Percentiles rank a stretch among this genome's conserved stretches.
These are phyloP conservation scores for Narcine bancroftii DNA, from an alignment of 2,113 vertebrate species.

Conservation along the genomic window DNA sequence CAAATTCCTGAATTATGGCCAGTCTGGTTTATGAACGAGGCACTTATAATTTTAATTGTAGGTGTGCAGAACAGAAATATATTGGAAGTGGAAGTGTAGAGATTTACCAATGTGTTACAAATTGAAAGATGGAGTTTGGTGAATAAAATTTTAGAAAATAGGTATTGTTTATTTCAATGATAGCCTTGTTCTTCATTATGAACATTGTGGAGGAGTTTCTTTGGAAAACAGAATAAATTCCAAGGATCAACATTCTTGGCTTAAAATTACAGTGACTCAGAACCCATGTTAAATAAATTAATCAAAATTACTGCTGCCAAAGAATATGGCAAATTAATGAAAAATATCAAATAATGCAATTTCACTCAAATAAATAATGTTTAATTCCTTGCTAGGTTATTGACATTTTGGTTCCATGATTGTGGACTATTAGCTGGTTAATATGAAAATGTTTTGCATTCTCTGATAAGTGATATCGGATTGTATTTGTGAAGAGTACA, in stretches of 20 bases:
- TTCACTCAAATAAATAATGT: neutral
- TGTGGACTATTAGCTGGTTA: neutral
- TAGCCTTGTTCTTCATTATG: too few relatives aligned
- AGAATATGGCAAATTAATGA: neutral
- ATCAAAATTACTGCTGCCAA: slow-evolving; percentile 6
- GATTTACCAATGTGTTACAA: neutral
- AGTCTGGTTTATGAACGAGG: neutral
- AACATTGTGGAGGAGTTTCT: neutral
- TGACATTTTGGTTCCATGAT: neutral
- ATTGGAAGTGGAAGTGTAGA: neutral
- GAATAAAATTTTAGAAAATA: neutral
- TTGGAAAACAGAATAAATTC: neutral
- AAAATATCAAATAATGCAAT: neutral
- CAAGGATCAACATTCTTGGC: neutral
- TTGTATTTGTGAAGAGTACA: neutral
- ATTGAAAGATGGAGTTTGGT: neutral
- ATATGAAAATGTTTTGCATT: neutral
- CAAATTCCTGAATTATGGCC: neutral
- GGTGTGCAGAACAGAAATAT: neutral
- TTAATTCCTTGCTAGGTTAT: neutral
- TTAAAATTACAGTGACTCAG: neutral
- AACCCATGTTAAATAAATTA: neutral
- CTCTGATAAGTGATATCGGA: neutral
- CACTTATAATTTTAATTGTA: neutral
- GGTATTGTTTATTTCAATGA: neutral